A percentile compares a stretch with the other conserved stretches of the same genome.
These are phyloP conservation scores for Lates calcarifer DNA, from an alignment of 2,113 vertebrate genomes.

Conservation along the genomic window DNA sequence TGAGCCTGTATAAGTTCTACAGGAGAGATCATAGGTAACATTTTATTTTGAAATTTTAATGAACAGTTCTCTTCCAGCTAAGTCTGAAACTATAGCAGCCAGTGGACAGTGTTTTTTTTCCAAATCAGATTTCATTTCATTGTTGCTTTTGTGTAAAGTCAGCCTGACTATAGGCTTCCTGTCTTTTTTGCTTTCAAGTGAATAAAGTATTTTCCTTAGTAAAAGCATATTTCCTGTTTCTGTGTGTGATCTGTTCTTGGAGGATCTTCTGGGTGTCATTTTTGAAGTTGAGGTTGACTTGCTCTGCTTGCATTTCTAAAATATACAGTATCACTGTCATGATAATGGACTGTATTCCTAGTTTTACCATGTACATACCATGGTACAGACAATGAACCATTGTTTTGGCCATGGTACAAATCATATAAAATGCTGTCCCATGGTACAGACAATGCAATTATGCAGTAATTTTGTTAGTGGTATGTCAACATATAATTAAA, in stretches of 20 bases:
- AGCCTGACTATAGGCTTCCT: slow-evolving; percentile 35
- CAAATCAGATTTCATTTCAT: background rate
- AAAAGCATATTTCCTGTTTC: slow-evolving; percentile 60
- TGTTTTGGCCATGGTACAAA: background rate
- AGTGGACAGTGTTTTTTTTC: slow-evolving; percentile 10
- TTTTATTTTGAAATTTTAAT: background rate
- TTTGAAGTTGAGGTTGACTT: background rate
- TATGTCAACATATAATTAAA: no score
- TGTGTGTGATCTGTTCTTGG: slow-evolving; percentile 26
- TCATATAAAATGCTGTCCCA: no score
- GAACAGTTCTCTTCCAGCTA: background rate
- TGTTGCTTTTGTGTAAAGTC: slow-evolving; percentile 47
- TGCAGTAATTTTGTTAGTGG: no score
- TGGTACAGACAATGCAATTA: no score
- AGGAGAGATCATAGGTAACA: background rate
- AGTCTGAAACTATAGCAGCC: slow-evolving; percentile 14
- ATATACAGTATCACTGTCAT: background rate
- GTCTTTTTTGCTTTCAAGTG: slow-evolving; percentile 55
- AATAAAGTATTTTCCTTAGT: slow-evolving; percentile 81
- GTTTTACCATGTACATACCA: background rate
- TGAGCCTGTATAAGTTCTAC: background rate
- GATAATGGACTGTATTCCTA: background rate
- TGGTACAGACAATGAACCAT: background rate
- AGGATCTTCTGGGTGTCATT: background rate
- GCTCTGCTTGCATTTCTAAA: background rate